phyloP scores from a whole-genome alignment of 2,113 vertebrate genomes.

The Arenaria interpres region DNA sequence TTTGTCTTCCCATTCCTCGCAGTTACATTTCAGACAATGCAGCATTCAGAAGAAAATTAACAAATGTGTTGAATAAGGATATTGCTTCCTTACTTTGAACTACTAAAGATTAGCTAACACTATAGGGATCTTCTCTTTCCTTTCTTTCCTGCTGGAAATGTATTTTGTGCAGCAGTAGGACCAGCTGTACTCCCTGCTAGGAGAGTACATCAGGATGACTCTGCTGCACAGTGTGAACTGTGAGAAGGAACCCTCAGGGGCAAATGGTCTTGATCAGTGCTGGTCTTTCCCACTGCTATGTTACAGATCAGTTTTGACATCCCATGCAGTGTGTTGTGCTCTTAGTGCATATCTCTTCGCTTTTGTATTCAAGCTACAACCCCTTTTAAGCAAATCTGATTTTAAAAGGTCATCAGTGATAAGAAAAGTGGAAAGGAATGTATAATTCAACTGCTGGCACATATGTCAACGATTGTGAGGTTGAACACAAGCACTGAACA shows the following conservation, averaged over 20 bases:
- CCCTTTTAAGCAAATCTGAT: not conserved
- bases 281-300: not conserved
- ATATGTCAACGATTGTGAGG: not conserved
- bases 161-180: not conserved
- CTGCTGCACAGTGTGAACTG: not conserved
- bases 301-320: not conserved
- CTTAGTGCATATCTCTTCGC: not conserved
- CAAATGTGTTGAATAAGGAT: not conserved
- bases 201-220: not conserved
- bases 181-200: not conserved
- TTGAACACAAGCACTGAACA: not conserved
- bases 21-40: not conserved
- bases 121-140: not conserved
- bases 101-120: not conserved
- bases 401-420: not conserved
- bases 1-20: not conserved
- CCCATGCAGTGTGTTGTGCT: not conserved
- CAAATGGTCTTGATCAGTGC: not conserved
- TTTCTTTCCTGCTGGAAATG: not conserved
- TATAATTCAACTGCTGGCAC: not conserved
- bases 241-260: not conserved
- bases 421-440: not conserved
- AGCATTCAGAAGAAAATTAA: not conserved
- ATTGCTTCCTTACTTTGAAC: not conserved
- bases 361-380: not conserved